Evolutionary conservation across 2,797 vertebrate genomes (phyloP).

Genomic region (Myioborus miniatus): DNA sequence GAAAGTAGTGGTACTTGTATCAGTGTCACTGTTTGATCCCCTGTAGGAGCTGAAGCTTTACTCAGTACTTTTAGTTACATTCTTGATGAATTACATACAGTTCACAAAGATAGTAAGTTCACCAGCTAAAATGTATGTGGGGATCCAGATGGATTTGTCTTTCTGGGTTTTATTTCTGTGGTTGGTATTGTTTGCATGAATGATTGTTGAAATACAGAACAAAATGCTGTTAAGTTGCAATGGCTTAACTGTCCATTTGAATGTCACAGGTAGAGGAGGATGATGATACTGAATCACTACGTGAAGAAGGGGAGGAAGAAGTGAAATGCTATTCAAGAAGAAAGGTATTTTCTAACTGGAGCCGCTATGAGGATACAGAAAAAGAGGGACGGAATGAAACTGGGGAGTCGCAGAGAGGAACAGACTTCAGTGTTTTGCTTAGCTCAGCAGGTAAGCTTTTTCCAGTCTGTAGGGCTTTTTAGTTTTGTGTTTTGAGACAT

Average conservation of each 20-base stretch:
- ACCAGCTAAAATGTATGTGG: background rate
- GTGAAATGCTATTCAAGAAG: slow-evolving; percentile 83
- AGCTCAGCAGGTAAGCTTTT: slow-evolving; percentile 84
- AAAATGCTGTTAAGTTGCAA: background rate
- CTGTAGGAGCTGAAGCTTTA: background rate
- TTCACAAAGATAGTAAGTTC: background rate
- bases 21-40: background rate
- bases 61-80: background rate
- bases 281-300: slow-evolving; percentile 57
- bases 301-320: slow-evolving; percentile 74
- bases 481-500: background rate
- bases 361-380: slow-evolving; percentile 83
- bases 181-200: background rate
- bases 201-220: background rate
- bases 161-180: background rate
- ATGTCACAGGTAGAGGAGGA: slow-evolving; percentile 65
- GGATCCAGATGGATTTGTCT: background rate
- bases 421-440: slow-evolving; percentile 88
- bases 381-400: slow-evolving; percentile 71
- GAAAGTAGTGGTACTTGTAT: background rate
- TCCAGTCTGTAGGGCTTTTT: background rate
- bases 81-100: background rate
- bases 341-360: slow-evolving; percentile 91
- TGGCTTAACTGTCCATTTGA: slow-evolving; percentile 13
- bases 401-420: slow-evolving; percentile 83